Conservation (phyloP, 2,113 vertebrate genomes). For the Rattus norvegicus region GRCr8 NC_086025.1:35955501-35956000, state of each 20-base stretch:
- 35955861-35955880: neutral
- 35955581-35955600: neutral
- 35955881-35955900: neutral
- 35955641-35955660: neutral
- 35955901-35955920: neutral
- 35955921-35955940: neutral
- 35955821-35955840: neutral
- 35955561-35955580: neutral
- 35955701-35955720: neutral
- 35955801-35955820: neutral
- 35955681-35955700: neutral
- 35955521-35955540: neutral
- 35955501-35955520: neutral
- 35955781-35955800: neutral
- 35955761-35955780: neutral
- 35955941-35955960: neutral
- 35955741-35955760: neutral
- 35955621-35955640: neutral
- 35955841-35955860: neutral
- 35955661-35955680: conserved; percentile 1
- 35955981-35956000: neutral
- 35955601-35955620: neutral
- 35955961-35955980: neutral
- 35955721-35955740: neutral
- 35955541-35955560: neutral